Conservation (phyloP, 2,797 vertebrate species). For the Lagorchestes hirsutus region DNA sequence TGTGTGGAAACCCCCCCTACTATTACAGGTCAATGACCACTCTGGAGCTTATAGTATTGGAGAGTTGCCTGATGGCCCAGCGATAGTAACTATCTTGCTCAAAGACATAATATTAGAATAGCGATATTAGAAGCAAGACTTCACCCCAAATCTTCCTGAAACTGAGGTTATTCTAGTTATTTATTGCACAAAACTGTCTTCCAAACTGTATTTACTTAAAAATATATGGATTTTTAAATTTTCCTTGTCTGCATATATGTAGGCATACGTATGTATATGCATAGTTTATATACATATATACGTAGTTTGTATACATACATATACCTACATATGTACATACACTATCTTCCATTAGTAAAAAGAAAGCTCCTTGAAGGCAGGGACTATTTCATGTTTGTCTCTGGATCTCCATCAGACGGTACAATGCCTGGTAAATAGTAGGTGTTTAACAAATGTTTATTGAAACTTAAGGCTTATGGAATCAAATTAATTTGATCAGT, state of each 20-base stretch:
- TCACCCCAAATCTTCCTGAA: not conserved
- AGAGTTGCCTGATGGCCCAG: not conserved
- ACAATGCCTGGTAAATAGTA: not conserved
- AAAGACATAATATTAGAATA: not conserved
- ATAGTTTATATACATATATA: not conserved
- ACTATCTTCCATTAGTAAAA: not conserved
- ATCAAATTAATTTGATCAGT: not conserved
- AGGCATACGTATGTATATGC: too few relatives aligned
- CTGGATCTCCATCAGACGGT: not conserved
- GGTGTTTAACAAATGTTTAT: not conserved
- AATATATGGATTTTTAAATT: not conserved
- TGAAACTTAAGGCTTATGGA: not conserved
- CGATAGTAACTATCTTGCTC: not conserved
- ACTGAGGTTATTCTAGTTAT: not conserved
- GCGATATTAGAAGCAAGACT: not conserved
- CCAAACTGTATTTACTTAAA: not conserved
- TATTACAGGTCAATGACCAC: not conserved
- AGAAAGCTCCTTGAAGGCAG: not conserved
- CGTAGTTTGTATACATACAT: not conserved
- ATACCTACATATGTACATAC: not conserved
- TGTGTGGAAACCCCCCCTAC: not conserved
- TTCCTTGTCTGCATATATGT: not conserved
- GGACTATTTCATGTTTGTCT: not conserved
- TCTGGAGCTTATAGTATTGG: not conserved
- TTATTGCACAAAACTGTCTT: not conserved